phyloP scores from a whole-genome alignment of 2,113 vertebrate species.

The Zosterops japonicus region DNA sequence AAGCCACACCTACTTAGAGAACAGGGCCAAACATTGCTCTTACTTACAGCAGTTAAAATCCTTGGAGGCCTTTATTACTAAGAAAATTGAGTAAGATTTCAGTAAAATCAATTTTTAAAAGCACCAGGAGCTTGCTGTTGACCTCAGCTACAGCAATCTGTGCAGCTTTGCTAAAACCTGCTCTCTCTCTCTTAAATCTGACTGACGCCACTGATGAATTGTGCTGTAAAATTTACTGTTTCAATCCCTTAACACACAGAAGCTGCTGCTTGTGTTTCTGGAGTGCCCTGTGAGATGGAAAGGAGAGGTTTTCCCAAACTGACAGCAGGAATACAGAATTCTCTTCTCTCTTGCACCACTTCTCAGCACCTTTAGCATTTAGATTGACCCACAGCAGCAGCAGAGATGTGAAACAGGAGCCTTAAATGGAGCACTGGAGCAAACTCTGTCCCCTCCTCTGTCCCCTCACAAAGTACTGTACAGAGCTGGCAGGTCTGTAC shows the following conservation, averaged over 20 bases:
- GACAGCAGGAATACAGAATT: background rate
- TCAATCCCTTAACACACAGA: background rate
- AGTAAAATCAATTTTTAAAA: conserved; percentile 77
- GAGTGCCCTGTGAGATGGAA: background rate
- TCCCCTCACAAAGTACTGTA: background rate
- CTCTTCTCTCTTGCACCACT: background rate
- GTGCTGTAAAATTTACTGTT: conserved; percentile 65
- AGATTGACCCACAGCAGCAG: background rate
- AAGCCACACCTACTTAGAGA: conserved; percentile 52
- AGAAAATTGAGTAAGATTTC: conserved; percentile 73
- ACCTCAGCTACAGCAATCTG: conserved; percentile 68
- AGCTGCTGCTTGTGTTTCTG: conserved; percentile 45
- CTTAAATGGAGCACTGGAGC: background rate
- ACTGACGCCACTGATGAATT: conserved; percentile 66
- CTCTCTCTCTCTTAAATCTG: conserved; percentile 61
- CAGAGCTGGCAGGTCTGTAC: background rate
- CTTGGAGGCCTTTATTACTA: conserved; percentile 65
- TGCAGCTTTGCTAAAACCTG: conserved; percentile 68
- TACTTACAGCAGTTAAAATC: conserved; percentile 59
- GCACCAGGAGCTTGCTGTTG: conserved; percentile 67
- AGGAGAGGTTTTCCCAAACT: background rate
- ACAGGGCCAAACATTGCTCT: conserved; percentile 20
- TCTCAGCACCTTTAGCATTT: background rate
- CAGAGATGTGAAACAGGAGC: background rate
- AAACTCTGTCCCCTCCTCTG: background rate